A percentile compares a stretch with the other conserved stretches of the same genome.
phyloP scores from a whole-genome alignment of 2,113 vertebrate genomes.

The Miniopterus natalensis region DNA sequence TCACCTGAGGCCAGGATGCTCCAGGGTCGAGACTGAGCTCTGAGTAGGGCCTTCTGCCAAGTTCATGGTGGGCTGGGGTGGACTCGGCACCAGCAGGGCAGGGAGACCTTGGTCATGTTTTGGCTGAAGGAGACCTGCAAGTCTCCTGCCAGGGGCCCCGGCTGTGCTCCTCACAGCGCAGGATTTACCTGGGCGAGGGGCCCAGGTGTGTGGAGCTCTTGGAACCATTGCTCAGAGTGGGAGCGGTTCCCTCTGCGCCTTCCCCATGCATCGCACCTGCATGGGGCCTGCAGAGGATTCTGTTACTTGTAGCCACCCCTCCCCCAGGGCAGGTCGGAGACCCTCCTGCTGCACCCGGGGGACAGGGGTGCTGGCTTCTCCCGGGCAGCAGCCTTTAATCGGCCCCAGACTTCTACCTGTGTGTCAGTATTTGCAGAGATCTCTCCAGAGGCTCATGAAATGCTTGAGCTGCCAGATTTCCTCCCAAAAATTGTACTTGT shows the following conservation, averaged over 20 bases:
- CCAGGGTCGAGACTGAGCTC: accelerated
- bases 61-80: background rate
- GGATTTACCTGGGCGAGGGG: background rate
- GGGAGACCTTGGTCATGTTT: accelerated
- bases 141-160: background rate
- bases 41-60: background rate
- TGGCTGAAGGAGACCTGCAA: background rate
- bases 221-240: accelerated
- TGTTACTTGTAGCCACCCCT: background rate
- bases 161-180: background rate
- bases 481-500: background rate
- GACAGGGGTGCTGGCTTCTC: background rate
- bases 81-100: background rate
- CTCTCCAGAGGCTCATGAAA: background rate
- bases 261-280: too few species aligned
- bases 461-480: background rate
- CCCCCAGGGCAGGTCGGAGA: background rate
- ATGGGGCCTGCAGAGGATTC: background rate
- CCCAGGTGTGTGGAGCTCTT: background rate
- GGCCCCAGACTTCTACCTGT: background rate
- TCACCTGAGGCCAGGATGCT: background rate
- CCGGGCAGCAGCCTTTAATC: too few species aligned
- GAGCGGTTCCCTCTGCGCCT: background rate
- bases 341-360: background rate
- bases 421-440: accelerated